Percentiles rank a stretch among this genome's conserved stretches.
phyloP scores from a whole-genome alignment of 1,140 invertebrate species.

The Neoseiulus cucumeris region DNA sequence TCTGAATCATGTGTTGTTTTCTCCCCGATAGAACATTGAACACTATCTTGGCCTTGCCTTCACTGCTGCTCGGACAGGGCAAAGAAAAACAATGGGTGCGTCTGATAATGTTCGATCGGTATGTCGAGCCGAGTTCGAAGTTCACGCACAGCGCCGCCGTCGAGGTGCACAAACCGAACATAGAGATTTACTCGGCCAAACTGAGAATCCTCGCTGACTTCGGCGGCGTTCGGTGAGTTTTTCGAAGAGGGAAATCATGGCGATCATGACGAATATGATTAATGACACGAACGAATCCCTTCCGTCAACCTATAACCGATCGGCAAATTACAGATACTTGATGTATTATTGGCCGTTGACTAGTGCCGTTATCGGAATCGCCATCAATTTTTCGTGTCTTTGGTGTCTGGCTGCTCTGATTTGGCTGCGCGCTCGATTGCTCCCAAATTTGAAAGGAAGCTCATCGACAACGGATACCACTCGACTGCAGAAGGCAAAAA shows the following conservation, averaged over 20 bases:
- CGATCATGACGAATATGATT: background rate
- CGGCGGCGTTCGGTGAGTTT: background rate
- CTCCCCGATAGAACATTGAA: background rate
- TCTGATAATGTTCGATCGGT: background rate
- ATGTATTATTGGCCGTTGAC: conserved; percentile 1
- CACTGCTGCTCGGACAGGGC: background rate
- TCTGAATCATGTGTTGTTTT: too few relatives aligned
- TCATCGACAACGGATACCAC: background rate
- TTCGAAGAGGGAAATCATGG: background rate
- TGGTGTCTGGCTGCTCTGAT: background rate
- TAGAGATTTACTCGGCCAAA: conserved; percentile 4
- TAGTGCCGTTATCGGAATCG: background rate
- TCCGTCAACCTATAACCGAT: background rate
- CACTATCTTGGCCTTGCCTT: background rate
- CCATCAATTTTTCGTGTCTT: background rate
- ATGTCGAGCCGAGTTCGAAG: background rate
- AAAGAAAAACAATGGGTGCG: background rate
- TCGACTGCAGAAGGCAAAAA: background rate
- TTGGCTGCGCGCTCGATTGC: background rate
- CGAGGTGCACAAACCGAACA: background rate
- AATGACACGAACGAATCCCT: background rate
- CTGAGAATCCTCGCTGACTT: background rate
- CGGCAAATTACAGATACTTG: background rate
- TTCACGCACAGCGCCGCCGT: background rate
- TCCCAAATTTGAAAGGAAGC: background rate